Percentiles rank a stretch among this genome's conserved stretches.
phyloP scores from a whole-genome alignment of 2,888 invertebrate species.

The Limenitis camilla region DNA sequence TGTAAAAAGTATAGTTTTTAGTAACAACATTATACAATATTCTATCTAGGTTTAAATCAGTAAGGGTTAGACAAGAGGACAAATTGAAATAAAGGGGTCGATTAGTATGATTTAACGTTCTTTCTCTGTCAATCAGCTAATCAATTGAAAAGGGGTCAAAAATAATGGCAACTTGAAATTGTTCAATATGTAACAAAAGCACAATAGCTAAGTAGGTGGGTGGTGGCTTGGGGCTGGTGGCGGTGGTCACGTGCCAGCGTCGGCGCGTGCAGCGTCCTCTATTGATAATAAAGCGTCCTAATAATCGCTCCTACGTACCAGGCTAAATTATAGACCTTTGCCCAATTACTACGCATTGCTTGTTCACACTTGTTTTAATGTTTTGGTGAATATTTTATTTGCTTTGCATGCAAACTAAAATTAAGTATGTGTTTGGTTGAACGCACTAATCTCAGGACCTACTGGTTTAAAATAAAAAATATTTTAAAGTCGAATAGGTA shows the following conservation, averaged over 20 bases:
- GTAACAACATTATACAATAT: no score
- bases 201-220: slow-evolving; percentile 13
- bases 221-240: no score
- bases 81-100: not conserved
- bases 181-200: slow-evolving; percentile 14
- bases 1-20: no score
- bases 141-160: slow-evolving; percentile 3
- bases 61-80: not conserved
- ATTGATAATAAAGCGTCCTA: slow-evolving; percentile 25
- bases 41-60: no score
- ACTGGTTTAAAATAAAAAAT: no score
- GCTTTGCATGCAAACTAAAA: no score
- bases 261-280: slow-evolving; percentile 11
- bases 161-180: slow-evolving; percentile 13
- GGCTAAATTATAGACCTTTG: slow-evolving; percentile 27
- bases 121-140: not conserved
- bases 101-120: not conserved
- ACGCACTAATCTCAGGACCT: no score
- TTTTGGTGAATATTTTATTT: no score
- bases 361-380: no score
- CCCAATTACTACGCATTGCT: slow-evolving; percentile 32
- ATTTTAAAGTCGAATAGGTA: no score
- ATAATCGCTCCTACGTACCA: slow-evolving; percentile 22
- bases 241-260: slow-evolving; percentile 22
- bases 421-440: no score